These are phyloP conservation scores for Thryonomys swinderianus DNA, from an alignment of 2,113 vertebrate genomes.

Conservation along the genomic window DNA sequence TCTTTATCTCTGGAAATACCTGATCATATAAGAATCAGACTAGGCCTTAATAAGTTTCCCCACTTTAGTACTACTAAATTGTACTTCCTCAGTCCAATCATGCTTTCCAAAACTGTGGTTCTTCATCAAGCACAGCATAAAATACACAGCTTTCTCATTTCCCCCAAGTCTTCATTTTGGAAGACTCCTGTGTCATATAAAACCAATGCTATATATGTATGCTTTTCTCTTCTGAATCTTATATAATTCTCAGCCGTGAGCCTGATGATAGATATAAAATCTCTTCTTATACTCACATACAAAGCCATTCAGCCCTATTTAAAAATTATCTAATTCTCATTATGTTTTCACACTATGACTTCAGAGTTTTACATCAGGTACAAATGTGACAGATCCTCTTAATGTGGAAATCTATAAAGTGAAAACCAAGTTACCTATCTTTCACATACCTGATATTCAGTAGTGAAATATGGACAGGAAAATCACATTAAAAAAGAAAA, in stretches of 20 bases:
- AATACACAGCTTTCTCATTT: not conserved
- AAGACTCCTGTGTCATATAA: not conserved
- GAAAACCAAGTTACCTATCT: not conserved
- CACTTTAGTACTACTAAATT: not conserved
- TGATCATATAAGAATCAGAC: not conserved
- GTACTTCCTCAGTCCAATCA: not conserved
- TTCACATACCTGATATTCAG: not conserved
- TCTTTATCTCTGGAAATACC: not conserved
- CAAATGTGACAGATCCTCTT: not conserved
- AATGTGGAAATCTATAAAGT: not conserved
- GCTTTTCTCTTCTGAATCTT: not conserved
- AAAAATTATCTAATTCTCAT: not conserved
- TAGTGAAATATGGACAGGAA: not conserved
- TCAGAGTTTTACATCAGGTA: not conserved
- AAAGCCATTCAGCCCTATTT: not conserved
- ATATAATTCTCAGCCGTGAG: not conserved
- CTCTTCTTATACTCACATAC: not conserved
- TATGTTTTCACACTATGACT: not conserved
- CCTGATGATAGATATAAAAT: not conserved
- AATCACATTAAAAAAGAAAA: not conserved
- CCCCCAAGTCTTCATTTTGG: not conserved
- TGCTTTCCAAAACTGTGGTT: not conserved
- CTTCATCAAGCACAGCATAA: not conserved
- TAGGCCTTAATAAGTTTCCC: not conserved
- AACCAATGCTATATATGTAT: not conserved